Evolutionary conservation across 2,113 vertebrate species (phyloP), one percentile per base, ranked within the genome.

Genomic region (Eleginops maclovinus): DNA sequence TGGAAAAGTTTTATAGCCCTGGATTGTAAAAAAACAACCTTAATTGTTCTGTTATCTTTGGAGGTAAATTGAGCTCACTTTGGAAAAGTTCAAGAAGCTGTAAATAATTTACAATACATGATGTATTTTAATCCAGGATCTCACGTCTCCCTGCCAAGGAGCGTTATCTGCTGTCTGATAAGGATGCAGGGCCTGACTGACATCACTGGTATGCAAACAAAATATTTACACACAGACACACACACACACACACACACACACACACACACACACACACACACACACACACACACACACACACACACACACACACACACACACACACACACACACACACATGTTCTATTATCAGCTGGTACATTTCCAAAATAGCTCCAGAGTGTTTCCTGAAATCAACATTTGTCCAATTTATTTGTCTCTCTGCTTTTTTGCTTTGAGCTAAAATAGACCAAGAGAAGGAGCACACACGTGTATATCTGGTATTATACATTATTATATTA

Each of bases 61-160:
- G 72, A 51, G 59, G 54, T 6, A 4, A n/a, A n/a, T n/a, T n/a
- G 1, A 2, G 24, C 4, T 28, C 9, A 64, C 26, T 22, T 50
- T 72, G 74, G 54, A 66, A 66, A 73, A 44, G 47, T 78, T 81
- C 16, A 3, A 54, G 12, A 21, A 0, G 22, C 22, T 47, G 11
- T 65, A 47, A 67, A 55, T 31, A 11, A 21, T 9, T 17, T 16
- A 44, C 36, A 2, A 3, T 17, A 14, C 5, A 2, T 9, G 2
- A 31, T 0, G 0, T 9, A 19, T 17, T 83, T 63, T 66, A 66
- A 24, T 31, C 13, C 72, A 17, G 58, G 75, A 56, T 62, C 22
- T 77, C 15, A 28, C 28, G 24, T 51, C 4, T 66, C 49, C 67
- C 44, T 4, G 40, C 41, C 31, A 51, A 43, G 28, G n/a, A 44